A percentile compares a stretch with the other conserved stretches of the same genome.
Conservation (phyloP, 1,140 invertebrate genomes). For the Drosophila setifemur region DNA sequence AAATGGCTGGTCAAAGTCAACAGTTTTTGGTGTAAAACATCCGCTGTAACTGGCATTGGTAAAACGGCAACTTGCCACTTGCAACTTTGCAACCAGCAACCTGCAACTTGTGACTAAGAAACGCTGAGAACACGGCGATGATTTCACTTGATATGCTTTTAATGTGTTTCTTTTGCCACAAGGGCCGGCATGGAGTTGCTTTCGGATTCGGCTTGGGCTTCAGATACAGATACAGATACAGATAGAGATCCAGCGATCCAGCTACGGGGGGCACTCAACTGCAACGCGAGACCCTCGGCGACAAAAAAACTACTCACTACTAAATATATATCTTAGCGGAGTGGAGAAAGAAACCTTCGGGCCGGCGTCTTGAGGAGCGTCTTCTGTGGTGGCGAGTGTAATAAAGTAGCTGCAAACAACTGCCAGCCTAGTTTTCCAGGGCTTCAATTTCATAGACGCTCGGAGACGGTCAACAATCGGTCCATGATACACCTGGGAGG, state of each 20-base stretch:
- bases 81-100: conserved; percentile 25
- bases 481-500: conserved; percentile 41
- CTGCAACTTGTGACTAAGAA: conserved; percentile 20
- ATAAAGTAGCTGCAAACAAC: conserved; percentile 63
- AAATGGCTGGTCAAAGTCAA: conserved; percentile 16
- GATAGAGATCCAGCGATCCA: too few species aligned
- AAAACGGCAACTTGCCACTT: conserved; percentile 16
- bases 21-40: background rate
- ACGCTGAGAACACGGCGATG: conserved; percentile 61
- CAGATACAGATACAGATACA: too few species aligned
- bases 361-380: conserved; percentile 26
- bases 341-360: conserved; percentile 1
- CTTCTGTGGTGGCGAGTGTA: conserved; percentile 55
- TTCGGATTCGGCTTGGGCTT: too few species aligned
- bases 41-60: background rate
- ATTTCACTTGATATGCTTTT: conserved; percentile 75
- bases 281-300: conserved; percentile 58
- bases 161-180: conserved; percentile 73
- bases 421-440: conserved; percentile 52
- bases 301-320: conserved; percentile 21
- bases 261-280: conserved; percentile 69
- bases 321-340: background rate
- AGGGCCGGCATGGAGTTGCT: too few species aligned
- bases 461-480: conserved; percentile 59
- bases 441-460: conserved; percentile 61